Conservation (phyloP, 2,888 invertebrate species). For the Abrostola tripartita region DNA sequence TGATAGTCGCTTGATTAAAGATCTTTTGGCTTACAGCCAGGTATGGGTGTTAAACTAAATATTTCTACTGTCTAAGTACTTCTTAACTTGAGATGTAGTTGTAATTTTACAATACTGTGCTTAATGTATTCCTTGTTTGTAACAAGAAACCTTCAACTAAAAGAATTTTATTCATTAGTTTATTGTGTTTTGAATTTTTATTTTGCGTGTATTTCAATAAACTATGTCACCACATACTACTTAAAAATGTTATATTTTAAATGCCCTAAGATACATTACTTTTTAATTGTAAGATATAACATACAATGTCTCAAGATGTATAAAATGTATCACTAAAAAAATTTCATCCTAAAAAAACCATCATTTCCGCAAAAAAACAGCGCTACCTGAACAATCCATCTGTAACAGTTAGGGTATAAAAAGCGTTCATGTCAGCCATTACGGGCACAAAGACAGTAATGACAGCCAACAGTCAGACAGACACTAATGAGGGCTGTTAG, state of each 20-base stretch:
- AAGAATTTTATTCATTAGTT: too few relatives aligned
- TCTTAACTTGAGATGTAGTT: background rate
- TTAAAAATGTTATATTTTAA: too few relatives aligned
- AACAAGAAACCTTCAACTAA: too few relatives aligned
- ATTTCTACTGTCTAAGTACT: background rate
- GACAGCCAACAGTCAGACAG: constrained; percentile 53
- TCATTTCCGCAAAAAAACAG: constrained; percentile 18
- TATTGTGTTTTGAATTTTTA: too few relatives aligned
- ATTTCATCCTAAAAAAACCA: constrained; percentile 16
- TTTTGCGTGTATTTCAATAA: too few relatives aligned
- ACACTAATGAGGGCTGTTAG: constrained; percentile 68
- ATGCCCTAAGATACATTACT: too few relatives aligned
- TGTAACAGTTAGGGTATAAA: constrained; percentile 50
- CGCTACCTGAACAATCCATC: constrained; percentile 55
- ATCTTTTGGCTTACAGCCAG: background rate
- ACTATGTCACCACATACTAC: too few relatives aligned
- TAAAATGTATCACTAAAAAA: too few relatives aligned
- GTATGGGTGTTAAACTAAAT: background rate
- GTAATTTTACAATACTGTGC: too few relatives aligned
- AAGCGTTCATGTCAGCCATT: constrained; percentile 49
- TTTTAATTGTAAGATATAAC: too few relatives aligned
- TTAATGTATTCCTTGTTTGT: too few relatives aligned
- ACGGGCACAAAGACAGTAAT: constrained; percentile 55
- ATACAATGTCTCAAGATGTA: too few relatives aligned
- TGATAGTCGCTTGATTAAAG: background rate